Evolutionary conservation across 2,888 invertebrate genomes (phyloP).

Genomic region (Drosophila mulleri): DNA sequence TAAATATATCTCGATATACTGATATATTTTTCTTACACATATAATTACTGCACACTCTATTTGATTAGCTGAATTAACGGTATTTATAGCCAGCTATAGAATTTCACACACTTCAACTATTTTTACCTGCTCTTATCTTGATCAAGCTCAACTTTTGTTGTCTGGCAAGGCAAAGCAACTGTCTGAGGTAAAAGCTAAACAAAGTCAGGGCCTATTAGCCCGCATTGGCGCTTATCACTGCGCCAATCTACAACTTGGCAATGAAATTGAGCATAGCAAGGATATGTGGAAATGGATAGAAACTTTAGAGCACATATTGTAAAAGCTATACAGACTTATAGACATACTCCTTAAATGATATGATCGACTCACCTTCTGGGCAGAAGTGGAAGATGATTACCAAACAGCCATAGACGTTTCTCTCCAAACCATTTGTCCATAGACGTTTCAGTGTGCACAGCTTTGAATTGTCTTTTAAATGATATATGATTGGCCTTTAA

Average conservation of each 20-base stretch:
- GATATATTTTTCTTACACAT: background rate
- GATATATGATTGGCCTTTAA: background rate
- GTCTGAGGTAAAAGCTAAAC: conserved; percentile 52
- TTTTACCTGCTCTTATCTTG: background rate
- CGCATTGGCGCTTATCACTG: conserved; percentile 42
- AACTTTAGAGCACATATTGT: background rate
- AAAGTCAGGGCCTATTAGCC: conserved; percentile 54
- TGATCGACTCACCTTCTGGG: conserved; percentile 89
- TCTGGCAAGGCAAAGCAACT: conserved; percentile 19
- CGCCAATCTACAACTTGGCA: conserved; percentile 54
- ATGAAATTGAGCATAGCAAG: conserved; percentile 14
- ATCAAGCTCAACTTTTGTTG: background rate
- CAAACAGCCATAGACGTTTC: conserved; percentile 95
- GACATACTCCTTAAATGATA: background rate
- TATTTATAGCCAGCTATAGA: background rate
- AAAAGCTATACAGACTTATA: background rate
- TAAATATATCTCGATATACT: too few relatives aligned
- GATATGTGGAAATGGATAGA: background rate
- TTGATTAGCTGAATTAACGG: background rate
- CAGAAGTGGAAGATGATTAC: conserved; percentile 93
- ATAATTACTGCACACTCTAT: background rate
- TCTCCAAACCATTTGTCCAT: conserved; percentile 98
- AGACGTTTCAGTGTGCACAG: conserved; percentile 68
- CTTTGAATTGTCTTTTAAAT: conserved; percentile 8
- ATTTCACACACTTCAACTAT: background rate